phyloP scores from a whole-genome alignment of 2,888 invertebrate species.

The Metacarcinus magister region DNA sequence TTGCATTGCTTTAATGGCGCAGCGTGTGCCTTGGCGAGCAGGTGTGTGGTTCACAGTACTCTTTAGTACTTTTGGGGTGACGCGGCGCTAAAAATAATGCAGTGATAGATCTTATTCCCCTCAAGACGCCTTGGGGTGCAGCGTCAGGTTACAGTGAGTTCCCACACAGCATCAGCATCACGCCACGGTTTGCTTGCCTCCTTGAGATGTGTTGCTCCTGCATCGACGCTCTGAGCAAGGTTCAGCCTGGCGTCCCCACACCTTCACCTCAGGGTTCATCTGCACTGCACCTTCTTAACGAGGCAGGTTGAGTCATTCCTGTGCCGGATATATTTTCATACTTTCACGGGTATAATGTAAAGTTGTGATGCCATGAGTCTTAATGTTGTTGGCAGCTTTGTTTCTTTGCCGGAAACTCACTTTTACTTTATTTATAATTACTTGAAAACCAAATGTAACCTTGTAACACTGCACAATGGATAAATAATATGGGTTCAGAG shows the following conservation, averaged over 20 bases:
- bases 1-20: neutral
- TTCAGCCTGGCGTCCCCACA: neutral
- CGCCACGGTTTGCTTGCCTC: slow-evolving; percentile 15
- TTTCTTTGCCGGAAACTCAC: neutral
- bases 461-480: neutral
- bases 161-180: neutral
- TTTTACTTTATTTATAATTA: neutral
- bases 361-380: neutral
- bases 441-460: neutral
- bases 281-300: neutral
- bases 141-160: neutral
- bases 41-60: neutral
- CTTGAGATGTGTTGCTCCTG: neutral
- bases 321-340: neutral
- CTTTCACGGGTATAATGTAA: neutral
- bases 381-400: neutral
- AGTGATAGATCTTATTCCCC: neutral
- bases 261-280: neutral
- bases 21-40: neutral
- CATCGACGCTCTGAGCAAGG: neutral
- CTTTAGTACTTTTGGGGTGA: neutral
- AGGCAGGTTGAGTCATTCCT: neutral
- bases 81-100: neutral
- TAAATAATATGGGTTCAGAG: too few species aligned
- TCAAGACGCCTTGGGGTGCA: neutral